Conservation (phyloP, 2,797 vertebrate species). For the Apodemus agrarius region DNA sequence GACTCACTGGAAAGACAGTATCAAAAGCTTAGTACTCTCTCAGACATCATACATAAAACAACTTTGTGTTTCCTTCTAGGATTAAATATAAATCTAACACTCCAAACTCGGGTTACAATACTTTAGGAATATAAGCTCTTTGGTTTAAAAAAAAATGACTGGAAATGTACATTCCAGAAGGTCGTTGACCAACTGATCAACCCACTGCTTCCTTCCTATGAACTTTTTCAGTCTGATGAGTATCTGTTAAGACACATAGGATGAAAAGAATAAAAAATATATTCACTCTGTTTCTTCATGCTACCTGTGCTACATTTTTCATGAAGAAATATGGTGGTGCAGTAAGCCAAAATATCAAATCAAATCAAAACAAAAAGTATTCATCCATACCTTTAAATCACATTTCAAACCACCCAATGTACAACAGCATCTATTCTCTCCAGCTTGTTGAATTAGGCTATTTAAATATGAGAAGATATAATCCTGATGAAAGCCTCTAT, state of each 20-base stretch:
- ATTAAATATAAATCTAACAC: constrained; percentile 44
- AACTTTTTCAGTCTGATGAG: not conserved
- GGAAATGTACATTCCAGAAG: constrained; percentile 6
- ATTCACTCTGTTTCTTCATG: not conserved
- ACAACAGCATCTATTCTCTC: constrained; percentile 22
- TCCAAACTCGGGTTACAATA: not conserved
- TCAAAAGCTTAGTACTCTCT: constrained; percentile 25
- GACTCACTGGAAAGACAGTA: not conserved
- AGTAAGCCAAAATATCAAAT: not conserved
- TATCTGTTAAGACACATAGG: not conserved
- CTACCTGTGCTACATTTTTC: not conserved
- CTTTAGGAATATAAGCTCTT: not conserved
- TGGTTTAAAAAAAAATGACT: constrained; percentile 33
- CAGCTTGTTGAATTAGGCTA: constrained; percentile 66
- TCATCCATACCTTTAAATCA: constrained; percentile 45
- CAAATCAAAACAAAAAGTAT: not conserved
- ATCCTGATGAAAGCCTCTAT: constrained; percentile 71
- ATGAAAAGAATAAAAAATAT: not conserved
- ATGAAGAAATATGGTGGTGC: not conserved
- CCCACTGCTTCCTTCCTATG: constrained; percentile 33
- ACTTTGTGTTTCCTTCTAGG: constrained; percentile 21
- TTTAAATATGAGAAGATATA: constrained; percentile 70
- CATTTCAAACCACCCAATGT: constrained; percentile 63
- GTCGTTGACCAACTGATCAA: not conserved
- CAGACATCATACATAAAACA: not conserved